These are phyloP conservation scores for western clawed frog (Xenopus tropicalis) DNA, from an alignment of 2,113 vertebrate species.

Conservation along the genomic window UCB_Xtro_10.0 CM004449.2:129608501-129609000, in stretches of 20 bases:
- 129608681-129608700: no score
- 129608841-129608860: conserved; percentile 75
- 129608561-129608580: no score
- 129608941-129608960: conserved; percentile 14
- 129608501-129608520: no score
- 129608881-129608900: conserved; percentile 78
- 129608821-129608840: conserved; percentile 67
- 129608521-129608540: no score
- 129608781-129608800: conserved; percentile 72
- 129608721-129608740: no score
- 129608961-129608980: conserved; percentile 62
- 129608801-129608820: conserved; percentile 87
- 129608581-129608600: no score
- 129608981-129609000: conserved; percentile 73
- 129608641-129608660: no score
- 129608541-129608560: no score
- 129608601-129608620: no score
- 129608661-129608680: no score
- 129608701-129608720: background rate
- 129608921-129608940: conserved; percentile 58
- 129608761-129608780: conserved; percentile 80
- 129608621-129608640: no score
- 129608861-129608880: conserved; percentile 89
- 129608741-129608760: no score
- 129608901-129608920: conserved; percentile 78